A percentile compares a stretch with the other conserved stretches of the same genome.
phyloP scores from a whole-genome alignment of 30 jellyfish, hydroid and myxozoan species.

The Cassiopea andromeda region DNA sequence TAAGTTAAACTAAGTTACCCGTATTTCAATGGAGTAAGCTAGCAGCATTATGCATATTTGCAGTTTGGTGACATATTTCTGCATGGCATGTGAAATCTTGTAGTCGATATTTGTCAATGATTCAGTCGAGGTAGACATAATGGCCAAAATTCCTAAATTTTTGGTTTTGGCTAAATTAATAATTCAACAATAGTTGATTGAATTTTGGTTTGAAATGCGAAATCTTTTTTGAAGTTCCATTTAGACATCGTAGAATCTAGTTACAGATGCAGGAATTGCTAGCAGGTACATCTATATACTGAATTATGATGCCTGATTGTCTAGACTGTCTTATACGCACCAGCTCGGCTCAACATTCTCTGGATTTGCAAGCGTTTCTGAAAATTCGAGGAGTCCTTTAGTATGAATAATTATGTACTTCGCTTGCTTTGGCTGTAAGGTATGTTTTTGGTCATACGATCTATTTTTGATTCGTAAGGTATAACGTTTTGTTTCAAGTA shows the following conservation, averaged over 20 bases:
- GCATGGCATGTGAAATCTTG: not conserved
- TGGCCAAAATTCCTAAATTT: not conserved
- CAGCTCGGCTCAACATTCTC: not conserved
- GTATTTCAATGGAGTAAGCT: not conserved
- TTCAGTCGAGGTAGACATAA: too few relatives aligned
- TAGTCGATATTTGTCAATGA: not conserved
- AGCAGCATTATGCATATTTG: not conserved
- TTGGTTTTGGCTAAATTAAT: conserved; percentile 5
- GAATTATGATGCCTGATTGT: not conserved
- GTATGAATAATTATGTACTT: conserved; percentile 28
- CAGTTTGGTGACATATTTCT: not conserved
- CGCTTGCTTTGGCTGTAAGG: conserved; percentile 52
- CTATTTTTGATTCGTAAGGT: too few relatives aligned
- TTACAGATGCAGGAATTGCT: not conserved
- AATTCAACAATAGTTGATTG: not conserved
- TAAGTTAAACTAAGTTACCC: too few relatives aligned
- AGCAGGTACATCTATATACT: not conserved
- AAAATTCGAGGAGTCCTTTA: not conserved
- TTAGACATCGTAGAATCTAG: not conserved
- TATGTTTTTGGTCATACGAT: not conserved
- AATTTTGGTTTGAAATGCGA: not conserved
- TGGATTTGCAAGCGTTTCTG: not conserved
- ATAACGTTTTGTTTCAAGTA: not conserved
- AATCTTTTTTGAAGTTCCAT: not conserved
- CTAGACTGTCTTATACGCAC: not conserved